These are phyloP conservation scores for Rhinoderma darwinii DNA, from an alignment of 2,113 vertebrate species.

Conservation along the genomic window DNA sequence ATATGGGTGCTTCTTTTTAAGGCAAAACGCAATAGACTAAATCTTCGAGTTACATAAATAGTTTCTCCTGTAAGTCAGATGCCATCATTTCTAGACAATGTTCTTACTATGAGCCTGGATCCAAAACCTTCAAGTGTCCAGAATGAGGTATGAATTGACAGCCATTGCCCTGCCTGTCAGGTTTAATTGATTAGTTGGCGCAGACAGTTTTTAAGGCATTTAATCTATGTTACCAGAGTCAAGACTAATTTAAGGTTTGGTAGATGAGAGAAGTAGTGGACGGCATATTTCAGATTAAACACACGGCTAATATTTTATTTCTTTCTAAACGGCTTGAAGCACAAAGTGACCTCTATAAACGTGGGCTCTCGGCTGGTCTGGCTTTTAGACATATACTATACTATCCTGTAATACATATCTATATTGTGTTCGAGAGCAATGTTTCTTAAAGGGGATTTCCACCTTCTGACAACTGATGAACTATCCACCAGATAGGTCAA, in stretches of 20 bases:
- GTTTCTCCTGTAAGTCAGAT: not conserved
- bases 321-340: constrained; percentile 13
- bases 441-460: too few relatives aligned
- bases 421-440: not conserved
- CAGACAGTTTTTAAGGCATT: constrained; percentile 38
- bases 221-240: constrained; percentile 37
- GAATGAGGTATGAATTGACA: constrained; percentile 26
- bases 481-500: too few relatives aligned
- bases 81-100: constrained; percentile 31
- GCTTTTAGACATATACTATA: not conserved
- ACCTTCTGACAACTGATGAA: too few relatives aligned
- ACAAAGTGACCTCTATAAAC: constrained; percentile 37
- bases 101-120: constrained; percentile 19
- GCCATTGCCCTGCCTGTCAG: constrained; percentile 26
- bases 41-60: constrained; percentile 7
- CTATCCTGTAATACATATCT: not conserved
- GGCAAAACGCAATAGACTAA: not conserved
- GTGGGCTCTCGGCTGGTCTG: not conserved
- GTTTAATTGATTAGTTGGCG: constrained; percentile 32
- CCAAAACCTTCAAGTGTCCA: constrained; percentile 50
- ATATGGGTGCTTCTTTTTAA: too few relatives aligned
- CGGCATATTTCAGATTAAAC: constrained; percentile 11
- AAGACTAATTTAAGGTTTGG: constrained; percentile 38
- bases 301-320: constrained; percentile 27
- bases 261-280: not conserved